Conservation (phyloP, 2,888 invertebrate species). For the Tenthredo livida region DNA sequence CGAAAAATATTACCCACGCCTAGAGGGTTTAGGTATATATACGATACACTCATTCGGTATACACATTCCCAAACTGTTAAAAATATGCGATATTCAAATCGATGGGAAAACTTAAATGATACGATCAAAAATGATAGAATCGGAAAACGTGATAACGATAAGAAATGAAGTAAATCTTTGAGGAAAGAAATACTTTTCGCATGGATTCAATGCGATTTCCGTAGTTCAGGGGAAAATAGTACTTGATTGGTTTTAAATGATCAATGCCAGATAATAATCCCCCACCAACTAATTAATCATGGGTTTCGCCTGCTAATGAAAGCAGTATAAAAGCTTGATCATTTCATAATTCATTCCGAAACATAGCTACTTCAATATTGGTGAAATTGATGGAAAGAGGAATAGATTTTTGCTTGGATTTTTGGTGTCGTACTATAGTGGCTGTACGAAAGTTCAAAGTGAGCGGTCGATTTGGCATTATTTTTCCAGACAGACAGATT, state of each 20-base stretch:
- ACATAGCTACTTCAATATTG: too few relatives aligned
- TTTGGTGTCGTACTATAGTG: not conserved
- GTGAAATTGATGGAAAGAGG: too few relatives aligned
- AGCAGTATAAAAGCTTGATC: not conserved
- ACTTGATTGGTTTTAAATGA: not conserved
- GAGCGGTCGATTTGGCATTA: constrained; percentile 74
- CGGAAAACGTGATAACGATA: not conserved
- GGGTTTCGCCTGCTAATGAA: not conserved
- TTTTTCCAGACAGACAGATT: constrained; percentile 75
- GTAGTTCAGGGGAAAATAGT: not conserved
- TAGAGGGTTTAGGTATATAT: too few relatives aligned
- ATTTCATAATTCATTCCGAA: too few relatives aligned
- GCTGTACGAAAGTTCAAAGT: constrained; percentile 55
- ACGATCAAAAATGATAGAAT: not conserved
- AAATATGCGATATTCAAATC: not conserved
- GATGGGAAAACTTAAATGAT: not conserved
- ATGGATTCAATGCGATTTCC: not conserved
- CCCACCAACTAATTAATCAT: not conserved
- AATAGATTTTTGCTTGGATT: not conserved
- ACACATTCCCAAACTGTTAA: too few relatives aligned
- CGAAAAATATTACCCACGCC: not conserved
- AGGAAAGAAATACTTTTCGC: not conserved
- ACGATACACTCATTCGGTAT: too few relatives aligned
- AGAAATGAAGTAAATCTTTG: not conserved
- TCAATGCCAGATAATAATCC: not conserved